Conservation (phyloP, 2,888 invertebrate species). For the Nymphalis c-album region DNA sequence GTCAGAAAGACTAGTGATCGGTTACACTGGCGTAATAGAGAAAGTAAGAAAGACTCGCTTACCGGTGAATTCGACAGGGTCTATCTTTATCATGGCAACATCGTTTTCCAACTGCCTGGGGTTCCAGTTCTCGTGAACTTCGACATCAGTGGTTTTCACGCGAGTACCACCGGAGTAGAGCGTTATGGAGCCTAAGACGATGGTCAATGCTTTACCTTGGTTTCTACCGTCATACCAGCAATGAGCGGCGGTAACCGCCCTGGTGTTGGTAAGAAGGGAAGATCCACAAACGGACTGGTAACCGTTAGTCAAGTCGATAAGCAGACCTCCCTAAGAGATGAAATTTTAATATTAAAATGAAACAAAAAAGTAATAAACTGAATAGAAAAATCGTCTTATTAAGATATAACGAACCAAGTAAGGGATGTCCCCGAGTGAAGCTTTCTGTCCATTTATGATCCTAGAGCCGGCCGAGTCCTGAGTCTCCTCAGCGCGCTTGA, state of each 20-base stretch:
- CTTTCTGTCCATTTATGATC: conserved; percentile 47
- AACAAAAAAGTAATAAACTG: not conserved
- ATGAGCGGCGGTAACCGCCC: not conserved
- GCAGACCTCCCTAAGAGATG: not conserved
- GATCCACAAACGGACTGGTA: not conserved
- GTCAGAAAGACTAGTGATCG: too few relatives aligned
- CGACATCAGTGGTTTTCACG: not conserved
- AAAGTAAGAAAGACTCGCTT: not conserved
- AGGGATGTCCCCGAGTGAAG: conserved; percentile 41
- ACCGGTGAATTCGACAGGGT: not conserved
- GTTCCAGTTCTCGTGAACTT: not conserved
- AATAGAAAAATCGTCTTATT: not conserved
- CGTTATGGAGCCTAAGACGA: not conserved
- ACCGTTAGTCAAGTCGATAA: not conserved
- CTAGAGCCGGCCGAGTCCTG: conserved; percentile 45
- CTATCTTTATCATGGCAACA: not conserved
- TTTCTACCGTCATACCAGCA: not conserved
- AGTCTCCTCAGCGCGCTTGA: conserved; percentile 43
- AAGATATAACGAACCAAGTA: conserved; percentile 38
- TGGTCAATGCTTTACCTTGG: not conserved
- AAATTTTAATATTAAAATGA: not conserved
- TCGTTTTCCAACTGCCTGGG: not conserved
- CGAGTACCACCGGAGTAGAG: not conserved
- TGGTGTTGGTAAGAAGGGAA: not conserved
- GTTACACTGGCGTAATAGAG: too few relatives aligned